Evolutionary conservation across 2,888 invertebrate genomes (phyloP), one percentile per base, ranked within the genome.

Genomic region (Synergus laeviventris): DNA sequence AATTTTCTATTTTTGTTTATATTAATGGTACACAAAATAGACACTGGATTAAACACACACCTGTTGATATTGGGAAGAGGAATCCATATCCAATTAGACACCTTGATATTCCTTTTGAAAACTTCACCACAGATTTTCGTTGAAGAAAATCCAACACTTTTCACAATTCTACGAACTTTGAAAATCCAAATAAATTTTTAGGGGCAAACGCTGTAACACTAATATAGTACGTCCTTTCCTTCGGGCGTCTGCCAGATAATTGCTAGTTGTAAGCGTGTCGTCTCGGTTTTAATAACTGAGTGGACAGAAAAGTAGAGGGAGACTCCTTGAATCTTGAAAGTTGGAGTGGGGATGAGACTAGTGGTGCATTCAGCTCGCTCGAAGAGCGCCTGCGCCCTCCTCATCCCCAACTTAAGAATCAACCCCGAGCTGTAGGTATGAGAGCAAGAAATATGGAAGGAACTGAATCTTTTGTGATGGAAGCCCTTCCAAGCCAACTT

Each of bases 271-370:
- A 85, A 85, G 86, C 86, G 87, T 89, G 90, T 90, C 89, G 89
- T 88, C 85, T 87, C 84, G 86, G 88, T 89, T 89, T 89, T 89
- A 90, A 90, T 90, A 89, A 89, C 87, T 82, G 86, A 86, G 88
- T 89, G 89, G 90, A 89, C 89, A 90, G 86, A 74, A 85, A 86
- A 86, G n/a, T n/a, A n/a, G 88, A 86, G 87, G 88, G 88, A 86
- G 87, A 86, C 82, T 84, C 85, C 82, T 84, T 80, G 82, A 81
- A 82, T 80, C 79, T 83, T 81, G 78, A 76, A 78, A 64, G 76
- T 74, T 39, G 77, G 64, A 75, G 77, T 70, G 78, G 81, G 80
- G 76, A 73, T 76, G 61, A 76, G 75, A 78, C 64, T 64, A 62
- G 74, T 74, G 74, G 78, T 74, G 78, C 79, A 77, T 80, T 79